Conservation (phyloP, 2,888 invertebrate genomes). For the Hypena proboscidalis region DNA sequence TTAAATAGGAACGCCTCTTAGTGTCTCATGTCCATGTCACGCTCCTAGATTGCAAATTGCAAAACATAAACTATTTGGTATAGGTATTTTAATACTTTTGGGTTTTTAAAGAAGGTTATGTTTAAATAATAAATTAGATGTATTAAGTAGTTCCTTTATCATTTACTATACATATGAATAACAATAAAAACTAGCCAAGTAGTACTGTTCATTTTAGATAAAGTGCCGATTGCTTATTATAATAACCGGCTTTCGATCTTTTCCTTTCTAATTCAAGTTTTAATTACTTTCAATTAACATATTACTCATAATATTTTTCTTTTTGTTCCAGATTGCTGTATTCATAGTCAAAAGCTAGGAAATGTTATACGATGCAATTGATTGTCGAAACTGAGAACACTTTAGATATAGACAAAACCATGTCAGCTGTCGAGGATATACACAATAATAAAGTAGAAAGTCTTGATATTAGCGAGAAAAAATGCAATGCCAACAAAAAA, state of each 20-base stretch:
- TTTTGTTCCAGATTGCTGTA: constrained; percentile 54
- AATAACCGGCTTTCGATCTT: neutral
- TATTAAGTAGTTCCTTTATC: no score
- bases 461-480: constrained; percentile 43
- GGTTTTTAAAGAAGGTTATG: no score
- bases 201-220: no score
- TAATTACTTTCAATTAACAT: neutral
- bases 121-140: no score
- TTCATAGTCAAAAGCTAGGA: constrained; percentile 48
- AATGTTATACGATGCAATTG: constrained; percentile 78
- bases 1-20: no score
- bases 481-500: constrained; percentile 47
- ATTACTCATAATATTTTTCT: constrained; percentile 9
- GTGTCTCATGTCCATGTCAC: no score
- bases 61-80: no score
- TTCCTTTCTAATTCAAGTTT: neutral
- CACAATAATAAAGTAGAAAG: constrained; percentile 50
- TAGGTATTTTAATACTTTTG: no score
- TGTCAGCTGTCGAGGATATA: constrained; percentile 62
- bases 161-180: no score
- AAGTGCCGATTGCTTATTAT: no score
- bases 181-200: no score
- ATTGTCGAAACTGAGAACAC: constrained; percentile 62
- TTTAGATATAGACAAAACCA: constrained; percentile 59
- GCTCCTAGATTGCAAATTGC: no score